Percentiles rank a stretch among this genome's conserved stretches.
Evolutionary conservation across 2,888 invertebrate species (phyloP).

Genomic region (Conops quadrifasciatus): DNA sequence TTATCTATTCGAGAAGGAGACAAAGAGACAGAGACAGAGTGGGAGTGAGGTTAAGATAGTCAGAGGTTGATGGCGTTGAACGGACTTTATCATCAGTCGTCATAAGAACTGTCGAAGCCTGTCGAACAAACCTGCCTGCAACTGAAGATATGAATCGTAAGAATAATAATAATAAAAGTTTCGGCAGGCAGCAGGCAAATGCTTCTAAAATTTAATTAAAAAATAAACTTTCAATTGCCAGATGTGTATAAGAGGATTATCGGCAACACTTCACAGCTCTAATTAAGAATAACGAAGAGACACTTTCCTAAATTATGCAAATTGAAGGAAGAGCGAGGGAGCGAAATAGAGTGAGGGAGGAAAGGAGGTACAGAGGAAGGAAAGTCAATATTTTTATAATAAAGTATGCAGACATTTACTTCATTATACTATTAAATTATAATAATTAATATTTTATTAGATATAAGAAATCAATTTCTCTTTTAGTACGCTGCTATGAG

Average conservation of each 20-base stretch:
- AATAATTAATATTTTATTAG: no score
- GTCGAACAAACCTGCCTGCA: no score
- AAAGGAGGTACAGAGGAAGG: neutral
- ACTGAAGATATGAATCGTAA: conserved; percentile 14
- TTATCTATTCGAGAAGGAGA: conserved; percentile 28
- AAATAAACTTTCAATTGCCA: conserved; percentile 60
- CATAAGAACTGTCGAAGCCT: conserved; percentile 13
- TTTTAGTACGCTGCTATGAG: no score
- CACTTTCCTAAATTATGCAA: conserved; percentile 4
- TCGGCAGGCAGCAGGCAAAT: conserved; percentile 56
- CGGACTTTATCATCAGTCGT: conserved; percentile 34
- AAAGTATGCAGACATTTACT: no score
- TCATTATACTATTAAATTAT: no score
- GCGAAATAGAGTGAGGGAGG: neutral
- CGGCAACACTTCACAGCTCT: conserved; percentile 35
- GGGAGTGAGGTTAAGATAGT: neutral
- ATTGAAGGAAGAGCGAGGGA: conserved; percentile 10
- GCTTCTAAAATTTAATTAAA: conserved; percentile 59
- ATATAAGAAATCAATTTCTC: no score
- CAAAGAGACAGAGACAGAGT: neutral
- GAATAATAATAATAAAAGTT: conserved; percentile 55
- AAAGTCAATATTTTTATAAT: conserved; percentile 4
- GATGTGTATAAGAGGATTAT: conserved; percentile 58
- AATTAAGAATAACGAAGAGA: conserved; percentile 40
- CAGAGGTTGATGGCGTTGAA: neutral